Base-by-base conservation (phyloP, 2,888 invertebrate species). In the Cordylochernes scorpioides region DNA sequence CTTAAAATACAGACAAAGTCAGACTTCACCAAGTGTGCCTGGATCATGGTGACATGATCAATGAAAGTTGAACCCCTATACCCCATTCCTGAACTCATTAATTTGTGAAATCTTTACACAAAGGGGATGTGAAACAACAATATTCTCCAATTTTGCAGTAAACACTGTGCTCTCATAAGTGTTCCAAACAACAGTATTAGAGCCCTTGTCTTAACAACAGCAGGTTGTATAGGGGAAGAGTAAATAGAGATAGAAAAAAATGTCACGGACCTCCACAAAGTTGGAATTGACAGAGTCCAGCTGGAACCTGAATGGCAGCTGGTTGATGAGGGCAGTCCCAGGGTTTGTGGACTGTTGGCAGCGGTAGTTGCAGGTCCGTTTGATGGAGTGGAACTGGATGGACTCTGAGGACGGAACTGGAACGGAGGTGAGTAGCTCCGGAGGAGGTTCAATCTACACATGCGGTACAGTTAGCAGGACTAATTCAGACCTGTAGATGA, bases 211-310 rank as follows among this genome's bases (percentile, higher is more conserved):
- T 36, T 28, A 15, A 35, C 28, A 31, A 34, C 16, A 13, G 17
- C 15, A 28, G 26, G 24, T 27, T 34, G 15, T 14, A 7, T 19
- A 28, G 8, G 27, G 31, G 17, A 30, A 24, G 24, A 25, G 16
- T 16, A 16, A 9, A 5, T 15, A 24, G 24, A 24, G 25, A 4
- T 16, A 31, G 12, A 13, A 29, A 24, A 24, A 43, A 63, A n/a
- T n/a, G n/a, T n/a, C n/a, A n/a, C 68, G 62, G 52, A 78, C 77
- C 54, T 74, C 71, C 39, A 77, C 67, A 52, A 82, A 80, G 52
- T 72, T 73, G 2, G 74, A 71, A 40, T 71, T 67, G 27, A 78
- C 56, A 49, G 73, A 67, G 54, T 78, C 73, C 28, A 77, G 59
- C 40, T 73, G 67, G 2, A 75, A 66, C 46, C 65, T 70, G 13